Conservation (phyloP, 2,113 vertebrate genomes). For the Noctilio leporinus region DNA sequence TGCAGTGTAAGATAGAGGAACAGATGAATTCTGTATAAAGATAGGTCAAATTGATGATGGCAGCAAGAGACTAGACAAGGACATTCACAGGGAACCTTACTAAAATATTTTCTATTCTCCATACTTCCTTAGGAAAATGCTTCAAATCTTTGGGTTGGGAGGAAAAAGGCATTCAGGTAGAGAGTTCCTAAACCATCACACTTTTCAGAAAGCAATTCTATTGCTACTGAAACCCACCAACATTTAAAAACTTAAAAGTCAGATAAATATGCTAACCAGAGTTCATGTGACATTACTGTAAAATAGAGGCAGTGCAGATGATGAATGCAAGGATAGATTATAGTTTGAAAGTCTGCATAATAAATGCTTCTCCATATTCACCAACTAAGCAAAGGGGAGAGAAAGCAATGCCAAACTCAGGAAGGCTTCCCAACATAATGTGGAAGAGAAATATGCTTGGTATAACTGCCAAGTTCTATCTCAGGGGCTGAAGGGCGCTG, state of each 20-base stretch:
- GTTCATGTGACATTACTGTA: neutral
- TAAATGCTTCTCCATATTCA: neutral
- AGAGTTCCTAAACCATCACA: neutral
- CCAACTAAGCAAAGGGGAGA: neutral
- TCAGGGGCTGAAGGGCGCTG: neutral
- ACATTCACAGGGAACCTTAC: neutral
- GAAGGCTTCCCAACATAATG: neutral
- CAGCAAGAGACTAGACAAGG: conserved; percentile 15
- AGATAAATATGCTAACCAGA: neutral
- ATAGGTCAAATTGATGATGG: conserved; percentile 26
- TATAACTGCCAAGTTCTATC: neutral
- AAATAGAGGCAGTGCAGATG: neutral
- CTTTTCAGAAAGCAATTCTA: neutral
- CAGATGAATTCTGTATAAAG: conserved; percentile 48
- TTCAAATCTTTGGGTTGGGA: neutral
- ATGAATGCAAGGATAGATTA: neutral
- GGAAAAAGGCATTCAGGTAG: neutral
- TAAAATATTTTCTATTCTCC: conserved; percentile 12
- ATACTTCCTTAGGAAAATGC: conserved; percentile 7
- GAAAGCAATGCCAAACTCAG: neutral
- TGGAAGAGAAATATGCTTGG: neutral
- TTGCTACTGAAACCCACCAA: neutral
- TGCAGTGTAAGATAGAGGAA: neutral
- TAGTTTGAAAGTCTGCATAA: neutral
- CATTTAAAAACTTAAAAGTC: neutral